A percentile compares a stretch with the other conserved stretches of the same genome.
Evolutionary conservation across 2,797 vertebrate species (phyloP).

Genomic region (Pitangus sulphuratus): DNA sequence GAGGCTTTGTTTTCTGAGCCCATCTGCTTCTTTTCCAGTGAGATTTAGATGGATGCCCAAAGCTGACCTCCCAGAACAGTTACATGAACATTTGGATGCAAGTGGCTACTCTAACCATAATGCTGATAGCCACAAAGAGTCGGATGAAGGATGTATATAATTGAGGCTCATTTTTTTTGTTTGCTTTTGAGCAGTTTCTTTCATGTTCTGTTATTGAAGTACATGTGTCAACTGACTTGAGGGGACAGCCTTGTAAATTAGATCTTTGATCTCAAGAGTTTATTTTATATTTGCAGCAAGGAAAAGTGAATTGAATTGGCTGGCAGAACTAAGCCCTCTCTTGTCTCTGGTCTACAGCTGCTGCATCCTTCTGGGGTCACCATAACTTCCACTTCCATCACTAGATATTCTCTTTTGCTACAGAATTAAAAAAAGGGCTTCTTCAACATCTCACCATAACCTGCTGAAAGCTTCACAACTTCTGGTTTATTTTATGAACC

Average conservation of each 20-base stretch:
- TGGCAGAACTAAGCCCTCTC: slow-evolving; percentile 46
- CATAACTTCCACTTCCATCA: neutral
- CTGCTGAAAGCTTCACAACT: slow-evolving; percentile 26
- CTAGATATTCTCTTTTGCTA: neutral
- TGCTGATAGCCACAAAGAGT: neutral
- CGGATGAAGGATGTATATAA: slow-evolving; percentile 16
- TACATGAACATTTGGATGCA: neutral
- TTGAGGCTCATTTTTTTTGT: slow-evolving; percentile 25
- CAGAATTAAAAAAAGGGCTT: neutral
- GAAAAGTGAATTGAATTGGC: slow-evolving; percentile 55
- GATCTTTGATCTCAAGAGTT: slow-evolving; percentile 69
- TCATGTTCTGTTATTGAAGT: slow-evolving; percentile 48
- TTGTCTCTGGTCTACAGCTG: slow-evolving; percentile 57
- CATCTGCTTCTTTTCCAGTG: neutral
- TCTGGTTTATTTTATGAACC: neutral
- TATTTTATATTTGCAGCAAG: slow-evolving; percentile 64
- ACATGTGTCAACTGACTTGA: slow-evolving; percentile 49
- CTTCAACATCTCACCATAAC: neutral
- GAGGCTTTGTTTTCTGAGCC: neutral
- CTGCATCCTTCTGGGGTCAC: slow-evolving; percentile 12
- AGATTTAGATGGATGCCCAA: neutral
- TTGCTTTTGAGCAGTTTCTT: slow-evolving; percentile 46
- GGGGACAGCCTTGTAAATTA: slow-evolving; percentile 51
- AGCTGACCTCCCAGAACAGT: neutral
- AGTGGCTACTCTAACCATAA: neutral